phyloP scores from a whole-genome alignment of 2,797 vertebrate species.

The Clarias fuscus region DNA sequence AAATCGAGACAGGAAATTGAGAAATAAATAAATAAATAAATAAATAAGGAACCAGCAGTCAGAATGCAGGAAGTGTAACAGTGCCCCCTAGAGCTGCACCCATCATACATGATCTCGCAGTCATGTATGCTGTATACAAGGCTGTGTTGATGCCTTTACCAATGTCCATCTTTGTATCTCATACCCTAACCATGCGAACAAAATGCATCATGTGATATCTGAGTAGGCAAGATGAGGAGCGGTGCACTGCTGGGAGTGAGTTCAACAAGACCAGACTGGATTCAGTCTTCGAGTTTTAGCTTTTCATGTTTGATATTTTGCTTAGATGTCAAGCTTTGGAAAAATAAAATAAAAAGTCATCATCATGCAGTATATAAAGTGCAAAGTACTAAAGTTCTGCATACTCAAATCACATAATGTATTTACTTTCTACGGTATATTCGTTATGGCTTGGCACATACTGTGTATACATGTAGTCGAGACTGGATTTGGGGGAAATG shows the following conservation, averaged over 20 bases:
- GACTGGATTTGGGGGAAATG: neutral
- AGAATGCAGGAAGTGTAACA: constrained; percentile 67
- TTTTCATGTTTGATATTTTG: neutral
- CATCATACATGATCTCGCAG: neutral
- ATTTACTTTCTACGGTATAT: neutral
- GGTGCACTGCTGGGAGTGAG: constrained; percentile 13
- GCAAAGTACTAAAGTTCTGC: neutral
- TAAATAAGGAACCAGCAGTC: constrained; percentile 44
- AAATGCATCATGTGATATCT: constrained; percentile 1
- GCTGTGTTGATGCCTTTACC: constrained; percentile 38
- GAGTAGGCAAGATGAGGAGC: neutral
- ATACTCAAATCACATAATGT: neutral
- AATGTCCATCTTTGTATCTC: constrained; percentile 5
- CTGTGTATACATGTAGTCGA: neutral
- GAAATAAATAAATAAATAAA: neutral
- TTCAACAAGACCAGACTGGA: neutral
- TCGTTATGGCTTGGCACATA: neutral
- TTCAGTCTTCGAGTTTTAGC: neutral
- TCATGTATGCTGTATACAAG: constrained; percentile 18
- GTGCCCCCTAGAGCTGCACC: constrained; percentile 73
- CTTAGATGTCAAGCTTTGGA: neutral
- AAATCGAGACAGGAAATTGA: constrained; percentile 1
- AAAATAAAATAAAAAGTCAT: neutral
- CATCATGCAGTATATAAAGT: neutral
- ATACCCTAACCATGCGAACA: neutral